Base-by-base conservation (phyloP, 2,797 vertebrate species). In the Rachycentron canadum region DNA sequence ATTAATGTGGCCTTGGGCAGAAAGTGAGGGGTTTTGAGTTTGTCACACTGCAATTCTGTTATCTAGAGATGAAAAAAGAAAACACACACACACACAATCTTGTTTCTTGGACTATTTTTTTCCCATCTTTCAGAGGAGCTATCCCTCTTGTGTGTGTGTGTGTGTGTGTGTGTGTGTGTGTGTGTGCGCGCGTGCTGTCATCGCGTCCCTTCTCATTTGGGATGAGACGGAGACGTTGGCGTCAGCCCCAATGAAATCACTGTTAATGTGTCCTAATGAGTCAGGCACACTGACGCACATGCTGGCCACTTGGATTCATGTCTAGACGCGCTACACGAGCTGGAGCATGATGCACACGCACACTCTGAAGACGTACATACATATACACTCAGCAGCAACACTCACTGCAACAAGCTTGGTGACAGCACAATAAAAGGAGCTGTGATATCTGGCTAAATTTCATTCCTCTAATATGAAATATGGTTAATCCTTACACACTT, bases 1-100 rank as follows among this genome's bases (percentile, higher is more conserved):
- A 94, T 94, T 95, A 92, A 92, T 91, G 91, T 90, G 88, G 92
- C 95, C 94, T 84, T 87, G 91, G 94, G 95, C 92, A 79, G 86
- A 92, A 84, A 93, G 90, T 81, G 77, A 91, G 81, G 77, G 84
- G 83, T 92, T 93, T 92, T 90, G 89, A 93, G 93, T 95, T 94
- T 95, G 94, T 95, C 95, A 94, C 91, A 91, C 90, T 86, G 92
- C 88, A 95, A 95, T 94, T 91, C 93, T 94, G 93, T 96, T 95
- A 95, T 96, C 93, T 88, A 32, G 66, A 92, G 91, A 92, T 93
- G 88, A 92, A 93, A 92, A 92, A 92, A 88, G 45, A 78, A 52
- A 75, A 73, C 56, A 36, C 36, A 70, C 25, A 55, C 28, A 52
- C 63, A 88, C 69, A 82, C 79, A 84, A 92, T 91, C 86, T 86